These are phyloP conservation scores for Micrasema longulum DNA, from an alignment of 1,140 invertebrate genomes.

Conservation along the genomic window DNA sequence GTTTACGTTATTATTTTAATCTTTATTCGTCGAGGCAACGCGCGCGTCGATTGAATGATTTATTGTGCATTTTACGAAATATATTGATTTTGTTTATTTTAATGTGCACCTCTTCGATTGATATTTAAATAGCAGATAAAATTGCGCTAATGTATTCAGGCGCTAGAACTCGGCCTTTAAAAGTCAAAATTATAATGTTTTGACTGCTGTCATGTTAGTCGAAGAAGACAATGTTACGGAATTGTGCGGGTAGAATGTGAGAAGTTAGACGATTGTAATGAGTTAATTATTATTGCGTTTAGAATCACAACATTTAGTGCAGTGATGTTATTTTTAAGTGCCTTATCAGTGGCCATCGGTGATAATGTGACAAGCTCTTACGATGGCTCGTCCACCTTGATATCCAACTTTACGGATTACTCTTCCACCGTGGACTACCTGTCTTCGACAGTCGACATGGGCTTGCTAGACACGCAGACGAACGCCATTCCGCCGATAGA, in stretches of 20 bases:
- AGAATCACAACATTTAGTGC: slow-evolving; percentile 32
- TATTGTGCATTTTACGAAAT: slow-evolving; percentile 29
- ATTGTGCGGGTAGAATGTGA: slow-evolving; percentile 24
- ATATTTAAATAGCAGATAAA: neutral
- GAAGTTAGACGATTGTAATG: slow-evolving; percentile 11
- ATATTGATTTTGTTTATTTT: slow-evolving; percentile 47
- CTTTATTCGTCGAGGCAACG: slow-evolving; percentile 5
- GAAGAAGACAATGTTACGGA: neutral
- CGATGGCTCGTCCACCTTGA: slow-evolving; percentile 23
- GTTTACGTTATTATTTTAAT: slow-evolving; percentile 41
- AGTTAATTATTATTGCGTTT: neutral
- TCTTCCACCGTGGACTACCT: slow-evolving; percentile 35
- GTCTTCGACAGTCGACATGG: slow-evolving; percentile 44
- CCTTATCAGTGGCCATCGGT: slow-evolving; percentile 47
- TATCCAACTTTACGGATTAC: slow-evolving; percentile 42
- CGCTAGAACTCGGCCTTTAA: too few species aligned
- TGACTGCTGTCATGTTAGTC: slow-evolving; percentile 6
- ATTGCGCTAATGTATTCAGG: slow-evolving; percentile 26
- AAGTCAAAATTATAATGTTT: too few species aligned
- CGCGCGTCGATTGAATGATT: slow-evolving; percentile 6
- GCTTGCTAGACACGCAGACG: slow-evolving; percentile 39
- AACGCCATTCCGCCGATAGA: slow-evolving; percentile 36
- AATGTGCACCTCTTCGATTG: slow-evolving; percentile 5
- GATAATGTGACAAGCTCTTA: slow-evolving; percentile 37
- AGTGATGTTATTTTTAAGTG: slow-evolving; percentile 52